These are phyloP conservation scores for Actias luna DNA, from an alignment of 2,888 invertebrate species.

Conservation along the genomic window DNA sequence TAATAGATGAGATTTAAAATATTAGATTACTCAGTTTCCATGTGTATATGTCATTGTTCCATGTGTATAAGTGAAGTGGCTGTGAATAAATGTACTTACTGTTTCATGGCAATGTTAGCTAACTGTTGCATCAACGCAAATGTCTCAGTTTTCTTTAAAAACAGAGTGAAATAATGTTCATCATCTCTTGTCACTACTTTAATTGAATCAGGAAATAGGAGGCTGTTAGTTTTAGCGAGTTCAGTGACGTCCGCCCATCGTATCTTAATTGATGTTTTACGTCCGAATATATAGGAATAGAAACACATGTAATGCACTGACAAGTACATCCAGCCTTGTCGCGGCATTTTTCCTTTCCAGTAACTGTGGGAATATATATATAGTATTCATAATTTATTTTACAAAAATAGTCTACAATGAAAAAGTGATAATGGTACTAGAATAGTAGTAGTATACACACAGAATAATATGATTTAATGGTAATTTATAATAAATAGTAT, in stretches of 20 bases:
- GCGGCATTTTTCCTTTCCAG: conserved; percentile 94
- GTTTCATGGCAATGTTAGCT: conserved; percentile 98
- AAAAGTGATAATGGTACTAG: no score
- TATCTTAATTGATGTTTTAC: conserved; percentile 92
- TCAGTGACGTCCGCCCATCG: conserved; percentile 95
- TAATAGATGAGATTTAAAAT: no score
- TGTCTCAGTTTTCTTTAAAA: conserved; percentile 93
- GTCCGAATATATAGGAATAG: conserved; percentile 96
- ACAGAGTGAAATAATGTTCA: conserved; percentile 95
- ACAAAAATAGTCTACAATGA: no score
- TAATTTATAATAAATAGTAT: no score
- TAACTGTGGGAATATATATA: conserved; percentile 83
- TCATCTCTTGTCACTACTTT: conserved; percentile 92
- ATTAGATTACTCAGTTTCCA: no score
- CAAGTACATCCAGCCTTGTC: conserved; percentile 99
- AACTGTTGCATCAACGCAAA: conserved; percentile 96
- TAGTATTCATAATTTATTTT: background rate
- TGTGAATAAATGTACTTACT: conserved; percentile 74
- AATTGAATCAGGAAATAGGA: conserved; percentile 92
- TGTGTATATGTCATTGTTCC: no score
- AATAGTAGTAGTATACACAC: no score
- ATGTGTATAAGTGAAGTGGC: no score
- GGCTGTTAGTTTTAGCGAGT: conserved; percentile 88
- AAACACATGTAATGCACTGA: conserved; percentile 98
- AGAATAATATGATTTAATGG: no score